phyloP scores from a whole-genome alignment of 2,797 vertebrate genomes.

The Myotis planiceps region DNA sequence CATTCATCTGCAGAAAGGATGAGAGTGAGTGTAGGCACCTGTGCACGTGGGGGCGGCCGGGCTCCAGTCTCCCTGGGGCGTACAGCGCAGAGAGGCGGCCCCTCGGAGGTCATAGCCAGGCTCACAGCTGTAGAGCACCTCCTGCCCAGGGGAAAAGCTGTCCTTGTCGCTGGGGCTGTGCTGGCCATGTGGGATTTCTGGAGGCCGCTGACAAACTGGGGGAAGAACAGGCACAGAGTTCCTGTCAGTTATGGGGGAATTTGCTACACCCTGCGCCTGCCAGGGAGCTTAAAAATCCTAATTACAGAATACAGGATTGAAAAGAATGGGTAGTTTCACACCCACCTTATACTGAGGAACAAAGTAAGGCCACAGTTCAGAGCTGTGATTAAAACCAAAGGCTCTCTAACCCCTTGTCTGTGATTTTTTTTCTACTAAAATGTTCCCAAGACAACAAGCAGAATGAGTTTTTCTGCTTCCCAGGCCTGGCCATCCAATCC shows the following conservation, averaged over 20 bases:
- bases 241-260: background rate
- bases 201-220: conserved; percentile 59
- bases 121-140: conserved; percentile 71
- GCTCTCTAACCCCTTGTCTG: too few relatives aligned
- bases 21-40: conserved; percentile 66
- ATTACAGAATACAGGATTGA: too few relatives aligned
- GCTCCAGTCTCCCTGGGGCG: conserved; percentile 77
- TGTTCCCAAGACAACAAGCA: too few relatives aligned
- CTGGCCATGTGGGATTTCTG: conserved; percentile 65
- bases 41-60: background rate
- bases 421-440: too few relatives aligned
- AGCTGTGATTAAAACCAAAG: too few relatives aligned
- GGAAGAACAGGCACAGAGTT: background rate
- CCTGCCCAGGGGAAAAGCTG: conserved; percentile 61
- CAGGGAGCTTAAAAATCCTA: background rate
- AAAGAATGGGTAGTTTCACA: background rate
- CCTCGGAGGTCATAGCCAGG: conserved; percentile 48
- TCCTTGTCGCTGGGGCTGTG: conserved; percentile 1
- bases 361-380: too few relatives aligned
- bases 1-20: background rate
- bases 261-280: background rate
- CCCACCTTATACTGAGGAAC: background rate
- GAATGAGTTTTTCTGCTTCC: too few relatives aligned
- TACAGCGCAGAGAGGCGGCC: conserved; percentile 76
- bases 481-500: too few relatives aligned